Conservation (phyloP, 2,797 vertebrate species). For the Pipistrellus nathusii region DNA sequence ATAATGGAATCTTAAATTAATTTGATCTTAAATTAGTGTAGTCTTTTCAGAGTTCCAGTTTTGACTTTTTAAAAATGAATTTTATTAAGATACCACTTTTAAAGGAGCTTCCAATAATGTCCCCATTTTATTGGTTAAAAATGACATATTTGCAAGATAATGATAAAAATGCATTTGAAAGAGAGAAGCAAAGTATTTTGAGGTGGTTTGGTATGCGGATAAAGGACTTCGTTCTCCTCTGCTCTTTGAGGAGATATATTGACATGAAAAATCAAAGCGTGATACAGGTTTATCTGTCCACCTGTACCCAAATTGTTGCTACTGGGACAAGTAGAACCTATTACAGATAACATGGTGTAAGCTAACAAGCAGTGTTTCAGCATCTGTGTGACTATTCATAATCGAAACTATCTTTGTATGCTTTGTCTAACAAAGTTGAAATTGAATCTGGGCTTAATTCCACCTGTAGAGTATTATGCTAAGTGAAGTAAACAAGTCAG, state of each 20-base stretch:
- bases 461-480: not conserved
- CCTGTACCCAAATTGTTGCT: not conserved
- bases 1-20: not conserved
- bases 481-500: not conserved
- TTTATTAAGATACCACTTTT: not conserved
- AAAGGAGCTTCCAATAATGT: not conserved
- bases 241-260: not conserved
- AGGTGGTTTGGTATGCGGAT: not conserved
- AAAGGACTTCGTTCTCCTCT: not conserved
- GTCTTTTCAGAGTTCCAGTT: slow-evolving; percentile 42
- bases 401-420: not conserved
- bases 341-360: not conserved
- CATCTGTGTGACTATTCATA: not conserved
- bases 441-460: not conserved
- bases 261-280: not conserved
- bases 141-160: not conserved
- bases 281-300: not conserved
- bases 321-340: not conserved
- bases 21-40: not conserved
- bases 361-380: not conserved
- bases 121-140: slow-evolving; percentile 9
- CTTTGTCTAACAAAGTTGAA: slow-evolving; percentile 37
- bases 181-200: not conserved
- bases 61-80: slow-evolving; percentile 33
- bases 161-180: not conserved